Percentiles rank a stretch among this genome's conserved stretches.
These are phyloP conservation scores for Steinernema khuongi DNA, from an alignment of 1,140 invertebrate genomes.

Conservation along the genomic window DNA sequence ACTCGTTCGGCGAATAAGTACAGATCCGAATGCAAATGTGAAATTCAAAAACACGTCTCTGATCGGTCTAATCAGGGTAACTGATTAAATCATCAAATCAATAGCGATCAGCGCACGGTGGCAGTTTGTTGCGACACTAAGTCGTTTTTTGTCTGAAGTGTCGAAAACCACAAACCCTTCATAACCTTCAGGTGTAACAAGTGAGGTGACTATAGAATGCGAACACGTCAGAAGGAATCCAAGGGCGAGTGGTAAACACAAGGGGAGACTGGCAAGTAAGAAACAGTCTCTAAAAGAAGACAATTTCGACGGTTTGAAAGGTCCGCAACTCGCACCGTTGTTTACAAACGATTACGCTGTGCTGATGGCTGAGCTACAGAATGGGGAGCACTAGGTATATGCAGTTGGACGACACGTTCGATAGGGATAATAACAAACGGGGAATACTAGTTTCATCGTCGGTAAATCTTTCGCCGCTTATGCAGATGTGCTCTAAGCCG, in stretches of 20 bases:
- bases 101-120: background rate
- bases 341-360: slow-evolving; percentile 13
- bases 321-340: background rate
- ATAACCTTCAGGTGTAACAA: no score
- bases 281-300: slow-evolving; percentile 4
- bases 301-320: background rate
- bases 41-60: background rate
- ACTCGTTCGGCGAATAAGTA: background rate
- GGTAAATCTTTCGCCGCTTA: slow-evolving; percentile 15
- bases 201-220: background rate
- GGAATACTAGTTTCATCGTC: background rate
- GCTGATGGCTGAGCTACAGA: background rate
- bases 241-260: background rate
- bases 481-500: slow-evolving; percentile 6
- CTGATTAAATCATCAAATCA: background rate
- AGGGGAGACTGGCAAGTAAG: background rate
- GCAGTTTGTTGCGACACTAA: background rate
- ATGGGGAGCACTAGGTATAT: background rate
- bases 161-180: no score
- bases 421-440: slow-evolving; percentile 7
- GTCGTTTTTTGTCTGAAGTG: no score
- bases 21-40: background rate
- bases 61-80: background rate
- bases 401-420: background rate
- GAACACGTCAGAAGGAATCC: background rate